A percentile compares a stretch with the other conserved stretches of the same genome.
phyloP scores from a whole-genome alignment of 2,113 vertebrate genomes.

The Pteronura brasiliensis region DNA sequence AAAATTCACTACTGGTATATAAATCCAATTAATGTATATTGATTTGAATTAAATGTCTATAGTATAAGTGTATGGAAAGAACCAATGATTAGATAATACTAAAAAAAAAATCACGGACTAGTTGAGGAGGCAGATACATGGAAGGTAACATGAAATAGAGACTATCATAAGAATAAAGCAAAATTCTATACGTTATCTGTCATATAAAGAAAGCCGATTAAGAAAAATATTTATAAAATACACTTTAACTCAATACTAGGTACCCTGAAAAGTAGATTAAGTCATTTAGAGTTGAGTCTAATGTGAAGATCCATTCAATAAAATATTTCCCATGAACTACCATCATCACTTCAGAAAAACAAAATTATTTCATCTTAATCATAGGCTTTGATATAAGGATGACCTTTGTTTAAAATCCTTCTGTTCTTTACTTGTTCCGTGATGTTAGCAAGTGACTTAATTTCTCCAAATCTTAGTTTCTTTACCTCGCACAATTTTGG shows the following conservation, averaged over 20 bases:
- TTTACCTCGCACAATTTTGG: background rate
- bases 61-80: background rate
- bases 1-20: background rate
- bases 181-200: background rate
- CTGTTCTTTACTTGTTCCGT: background rate
- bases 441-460: background rate
- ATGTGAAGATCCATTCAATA: background rate
- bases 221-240: background rate
- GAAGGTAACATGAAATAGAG: background rate
- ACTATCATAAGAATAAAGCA: background rate
- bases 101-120: constrained; percentile 7
- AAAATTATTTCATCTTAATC: background rate
- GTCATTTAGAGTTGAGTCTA: background rate
- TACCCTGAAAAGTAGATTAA: background rate
- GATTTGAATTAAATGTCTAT: background rate
- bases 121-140: background rate
- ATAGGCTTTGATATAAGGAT: background rate
- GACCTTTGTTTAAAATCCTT: background rate
- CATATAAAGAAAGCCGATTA: background rate
- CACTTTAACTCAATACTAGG: background rate
- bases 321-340: background rate
- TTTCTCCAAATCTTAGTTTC: background rate
- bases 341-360: background rate
- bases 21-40: background rate
- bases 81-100: background rate